Percentiles rank a stretch among this genome's conserved stretches.
These are phyloP conservation scores for Electrona antarctica DNA, from an alignment of 2,113 vertebrate species.

Conservation along the genomic window DNA sequence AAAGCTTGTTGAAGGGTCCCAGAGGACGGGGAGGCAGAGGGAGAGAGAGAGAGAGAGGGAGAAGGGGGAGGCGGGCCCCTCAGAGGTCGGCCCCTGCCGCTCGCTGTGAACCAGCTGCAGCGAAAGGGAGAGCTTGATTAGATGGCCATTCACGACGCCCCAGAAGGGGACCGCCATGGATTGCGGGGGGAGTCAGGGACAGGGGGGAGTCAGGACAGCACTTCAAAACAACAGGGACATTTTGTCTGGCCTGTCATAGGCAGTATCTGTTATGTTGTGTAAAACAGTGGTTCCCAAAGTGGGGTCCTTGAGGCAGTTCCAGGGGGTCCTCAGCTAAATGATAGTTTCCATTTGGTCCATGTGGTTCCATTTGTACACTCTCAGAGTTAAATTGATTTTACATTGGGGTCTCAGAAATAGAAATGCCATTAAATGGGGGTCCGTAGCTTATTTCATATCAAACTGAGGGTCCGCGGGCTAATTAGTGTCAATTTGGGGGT, in stretches of 20 bases:
- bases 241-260: slow-evolving; percentile 74
- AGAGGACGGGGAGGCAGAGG: slow-evolving; percentile 59
- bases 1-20: slow-evolving; percentile 86
- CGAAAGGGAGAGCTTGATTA: slow-evolving; percentile 84
- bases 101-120: slow-evolving; percentile 80
- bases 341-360: too few species aligned
- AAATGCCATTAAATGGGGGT: too few species aligned
- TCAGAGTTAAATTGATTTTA: too few species aligned
- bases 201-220: background rate
- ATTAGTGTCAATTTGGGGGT: too few species aligned
- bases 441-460: too few species aligned
- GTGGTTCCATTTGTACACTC: too few species aligned
- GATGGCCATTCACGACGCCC: slow-evolving; percentile 78
- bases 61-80: slow-evolving; percentile 60
- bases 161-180: slow-evolving; percentile 78
- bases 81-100: slow-evolving; percentile 71
- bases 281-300: background rate
- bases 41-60: slow-evolving; percentile 14
- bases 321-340: too few species aligned
- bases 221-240: slow-evolving; percentile 75
- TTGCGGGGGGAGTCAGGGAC: too few species aligned
- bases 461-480: too few species aligned
- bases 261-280: slow-evolving; percentile 67
- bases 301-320: too few species aligned
- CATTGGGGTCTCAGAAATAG: too few species aligned